Percentiles rank a stretch among this genome's conserved stretches.
These are phyloP conservation scores for Vollenhovia emeryi DNA, from an alignment of 1,140 invertebrate genomes.

Conservation along the genomic window DNA sequence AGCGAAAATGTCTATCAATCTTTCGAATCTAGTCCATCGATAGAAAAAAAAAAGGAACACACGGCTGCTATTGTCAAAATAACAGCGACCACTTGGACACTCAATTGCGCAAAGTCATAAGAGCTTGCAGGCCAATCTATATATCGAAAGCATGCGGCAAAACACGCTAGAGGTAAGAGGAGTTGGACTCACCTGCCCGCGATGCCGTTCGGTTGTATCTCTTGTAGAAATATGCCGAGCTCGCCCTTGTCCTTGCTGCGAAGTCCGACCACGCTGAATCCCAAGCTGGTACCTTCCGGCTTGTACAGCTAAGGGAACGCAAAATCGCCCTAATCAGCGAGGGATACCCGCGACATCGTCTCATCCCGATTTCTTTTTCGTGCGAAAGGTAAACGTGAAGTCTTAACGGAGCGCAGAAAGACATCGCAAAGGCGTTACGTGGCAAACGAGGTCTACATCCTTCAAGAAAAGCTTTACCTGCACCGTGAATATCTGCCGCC, in stretches of 20 bases:
- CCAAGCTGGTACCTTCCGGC: conserved; percentile 90
- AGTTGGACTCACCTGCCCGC: conserved; percentile 88
- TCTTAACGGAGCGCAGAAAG: neutral
- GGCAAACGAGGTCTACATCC: conserved; percentile 5
- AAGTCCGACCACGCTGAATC: conserved; percentile 92
- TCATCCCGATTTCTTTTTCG: neutral
- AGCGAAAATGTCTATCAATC: neutral
- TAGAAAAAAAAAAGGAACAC: conserved; percentile 4
- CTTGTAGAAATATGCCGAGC: conserved; percentile 92
- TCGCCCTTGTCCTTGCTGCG: conserved; percentile 90
- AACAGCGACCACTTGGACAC: neutral
- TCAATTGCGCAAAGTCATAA: neutral
- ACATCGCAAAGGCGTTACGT: neutral
- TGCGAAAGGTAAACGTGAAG: neutral
- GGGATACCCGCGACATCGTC: neutral
- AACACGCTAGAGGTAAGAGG: conserved; percentile 31
- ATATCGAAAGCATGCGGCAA: conserved; percentile 25
- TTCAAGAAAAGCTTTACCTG: conserved; percentile 83
- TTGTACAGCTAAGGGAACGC: conserved; percentile 87
- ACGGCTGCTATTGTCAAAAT: neutral
- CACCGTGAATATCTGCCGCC: conserved; percentile 87
- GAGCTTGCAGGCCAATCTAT: conserved; percentile 4
- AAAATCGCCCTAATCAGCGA: neutral
- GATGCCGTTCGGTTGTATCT: conserved; percentile 91
- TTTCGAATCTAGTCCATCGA: neutral